Conservation (phyloP, 23 tunicate genomes). For the Ascidia mentula region DNA sequence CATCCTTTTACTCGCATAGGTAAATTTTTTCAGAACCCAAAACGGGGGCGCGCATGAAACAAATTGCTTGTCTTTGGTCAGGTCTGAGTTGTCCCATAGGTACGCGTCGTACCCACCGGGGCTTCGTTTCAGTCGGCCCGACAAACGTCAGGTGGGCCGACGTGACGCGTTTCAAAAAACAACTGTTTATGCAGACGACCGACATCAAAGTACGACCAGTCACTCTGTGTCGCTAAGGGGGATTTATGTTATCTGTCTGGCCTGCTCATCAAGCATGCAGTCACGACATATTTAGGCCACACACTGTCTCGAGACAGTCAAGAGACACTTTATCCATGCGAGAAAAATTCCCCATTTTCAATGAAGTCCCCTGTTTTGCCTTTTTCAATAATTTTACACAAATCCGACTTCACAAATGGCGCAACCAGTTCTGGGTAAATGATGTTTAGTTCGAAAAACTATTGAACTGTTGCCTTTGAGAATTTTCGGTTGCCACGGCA, state of each 20-base stretch:
- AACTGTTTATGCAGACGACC: conserved; percentile 4
- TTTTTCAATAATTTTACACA: too few relatives aligned
- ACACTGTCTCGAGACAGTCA: neutral
- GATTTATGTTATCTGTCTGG: neutral
- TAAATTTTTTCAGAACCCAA: too few relatives aligned
- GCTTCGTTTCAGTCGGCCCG: too few relatives aligned
- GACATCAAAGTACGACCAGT: neutral
- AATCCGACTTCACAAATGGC: too few relatives aligned
- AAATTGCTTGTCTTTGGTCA: too few relatives aligned
- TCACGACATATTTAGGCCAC: neutral
- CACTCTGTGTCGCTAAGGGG: neutral
- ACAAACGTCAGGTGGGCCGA: neutral
- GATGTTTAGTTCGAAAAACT: neutral
- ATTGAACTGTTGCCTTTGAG: neutral
- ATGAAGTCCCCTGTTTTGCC: too few relatives aligned
- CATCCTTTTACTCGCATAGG: neutral
- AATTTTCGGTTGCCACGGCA: too few relatives aligned
- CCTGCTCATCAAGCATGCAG: neutral
- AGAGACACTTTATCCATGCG: neutral
- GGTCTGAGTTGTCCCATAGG: too few relatives aligned
- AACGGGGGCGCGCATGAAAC: neutral
- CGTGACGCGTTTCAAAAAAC: neutral
- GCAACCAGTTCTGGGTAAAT: neutral
- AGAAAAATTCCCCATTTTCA: too few relatives aligned
- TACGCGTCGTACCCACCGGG: too few relatives aligned